Evolutionary conservation across 2,113 vertebrate species (phyloP).

Genomic region (Octodon degus): DNA sequence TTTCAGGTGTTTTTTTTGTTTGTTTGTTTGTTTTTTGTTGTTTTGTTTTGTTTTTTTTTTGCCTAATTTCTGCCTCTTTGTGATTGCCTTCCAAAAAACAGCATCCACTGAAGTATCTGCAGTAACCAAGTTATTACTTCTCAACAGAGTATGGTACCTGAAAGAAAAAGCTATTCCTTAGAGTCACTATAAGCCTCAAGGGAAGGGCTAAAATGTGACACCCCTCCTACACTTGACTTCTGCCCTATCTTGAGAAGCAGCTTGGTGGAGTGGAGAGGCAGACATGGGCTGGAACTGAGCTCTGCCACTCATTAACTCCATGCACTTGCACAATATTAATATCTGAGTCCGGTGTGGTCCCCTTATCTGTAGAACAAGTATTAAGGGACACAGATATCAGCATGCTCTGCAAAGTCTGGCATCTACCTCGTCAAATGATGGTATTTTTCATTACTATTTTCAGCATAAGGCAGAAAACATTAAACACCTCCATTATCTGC

Average conservation of each 20-base stretch:
- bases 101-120: not conserved
- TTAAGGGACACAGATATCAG: not conserved
- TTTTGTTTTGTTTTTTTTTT: too few species aligned
- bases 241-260: not conserved
- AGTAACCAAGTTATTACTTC: conserved; percentile 1
- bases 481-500: not conserved
- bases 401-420: not conserved
- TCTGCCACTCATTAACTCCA: not conserved
- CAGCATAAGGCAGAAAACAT: not conserved
- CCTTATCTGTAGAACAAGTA: not conserved
- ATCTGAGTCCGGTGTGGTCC: not conserved
- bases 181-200: not conserved
- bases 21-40: not conserved
- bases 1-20: not conserved
- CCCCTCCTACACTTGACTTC: not conserved
- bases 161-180: not conserved
- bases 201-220: not conserved
- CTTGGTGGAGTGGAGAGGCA: not conserved
- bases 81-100: not conserved
- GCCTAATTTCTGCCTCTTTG: not conserved
- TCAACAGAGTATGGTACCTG: not conserved
- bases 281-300: not conserved
- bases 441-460: not conserved
- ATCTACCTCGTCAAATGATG: not conserved
- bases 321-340: not conserved